phyloP scores from a whole-genome alignment of 1,140 invertebrate genomes.

The Dinoponera quadriceps region DNA sequence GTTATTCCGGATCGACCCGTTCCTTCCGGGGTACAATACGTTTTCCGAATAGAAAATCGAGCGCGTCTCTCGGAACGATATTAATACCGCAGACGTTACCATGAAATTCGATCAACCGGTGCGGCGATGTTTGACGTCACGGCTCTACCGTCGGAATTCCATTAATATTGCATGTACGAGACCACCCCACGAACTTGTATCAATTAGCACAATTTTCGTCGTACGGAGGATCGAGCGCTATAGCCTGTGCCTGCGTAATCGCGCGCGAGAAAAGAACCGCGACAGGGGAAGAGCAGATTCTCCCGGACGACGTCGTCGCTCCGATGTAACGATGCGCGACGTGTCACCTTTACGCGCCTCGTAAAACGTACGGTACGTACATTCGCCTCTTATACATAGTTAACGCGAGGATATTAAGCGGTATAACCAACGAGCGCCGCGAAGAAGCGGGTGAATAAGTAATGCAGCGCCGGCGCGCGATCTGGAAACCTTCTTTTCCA shows the following conservation, averaged over 20 bases:
- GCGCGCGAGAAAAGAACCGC: not conserved
- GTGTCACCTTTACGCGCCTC: slow-evolving; percentile 10
- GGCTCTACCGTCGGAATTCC: slow-evolving; percentile 45
- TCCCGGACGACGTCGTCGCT: not conserved
- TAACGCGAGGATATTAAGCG: slow-evolving; percentile 40
- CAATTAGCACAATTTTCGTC: slow-evolving; percentile 42
- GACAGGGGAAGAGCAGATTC: not conserved
- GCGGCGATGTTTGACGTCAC: slow-evolving; percentile 65
- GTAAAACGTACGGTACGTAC: slow-evolving; percentile 26
- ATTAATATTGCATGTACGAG: slow-evolving; percentile 60
- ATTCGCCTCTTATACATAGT: slow-evolving; percentile 6
- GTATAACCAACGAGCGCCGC: slow-evolving; percentile 34
- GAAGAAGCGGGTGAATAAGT: slow-evolving; percentile 41
- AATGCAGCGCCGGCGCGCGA: slow-evolving; percentile 34
- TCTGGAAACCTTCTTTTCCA: slow-evolving; percentile 59
- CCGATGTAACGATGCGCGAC: not conserved
- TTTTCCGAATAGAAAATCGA: slow-evolving; percentile 22
- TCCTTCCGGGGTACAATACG: not conserved
- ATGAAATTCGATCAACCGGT: slow-evolving; percentile 65
- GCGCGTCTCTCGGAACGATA: slow-evolving; percentile 41
- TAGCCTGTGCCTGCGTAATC: not conserved
- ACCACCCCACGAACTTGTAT: slow-evolving; percentile 34
- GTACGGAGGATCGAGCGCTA: not conserved
- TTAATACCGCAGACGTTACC: slow-evolving; percentile 52
- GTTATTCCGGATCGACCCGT: slow-evolving; percentile 9